Evolutionary conservation across 2,888 invertebrate species (phyloP), one percentile per base, ranked within the genome.

Genomic region (Megastigmus dorsalis): DNA sequence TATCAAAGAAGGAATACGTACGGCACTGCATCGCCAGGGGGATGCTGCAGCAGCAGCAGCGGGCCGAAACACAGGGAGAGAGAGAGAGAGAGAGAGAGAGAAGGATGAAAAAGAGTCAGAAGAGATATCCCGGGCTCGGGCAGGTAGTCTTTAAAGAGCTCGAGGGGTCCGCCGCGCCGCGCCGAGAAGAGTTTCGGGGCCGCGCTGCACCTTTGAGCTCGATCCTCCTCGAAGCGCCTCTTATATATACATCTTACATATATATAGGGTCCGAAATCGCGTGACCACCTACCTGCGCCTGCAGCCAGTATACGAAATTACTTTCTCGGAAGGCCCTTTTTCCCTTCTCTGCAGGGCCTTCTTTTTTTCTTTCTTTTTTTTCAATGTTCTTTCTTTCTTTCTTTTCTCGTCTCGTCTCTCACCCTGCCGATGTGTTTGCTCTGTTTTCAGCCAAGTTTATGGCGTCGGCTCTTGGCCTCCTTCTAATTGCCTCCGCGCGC

Each of bases 251-350:
- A 43, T 43, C n/a, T n/a, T n/a, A n/a, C n/a, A n/a, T n/a, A n/a
- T n/a, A n/a, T n/a, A n/a, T n/a, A n/a, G n/a, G n/a, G n/a, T 74
- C 67, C 77, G 76, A 77, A 82, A 83, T 83, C 83, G 82, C 83
- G 83, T 83, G 83, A 84, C 81, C 81, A 81, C 80, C 82, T 81
- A 83, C 83, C 82, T 81, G 82, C 83, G 80, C 82, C 80, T 81
- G n/a, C n/a, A n/a, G n/a, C n/a, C n/a, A n/a, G n/a, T n/a, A n/a
- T n/a, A n/a, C 76, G 55, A 82, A 84, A 84, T 84, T 83, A 83
- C 83, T 79, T 83, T 84, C 84, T 77, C 80, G 82, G 83, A 84
- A 83, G 81, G 79, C 70, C 26, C 26, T 59, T 26, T 41, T 13
- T 28, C 45, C 36, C 28, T 26, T 15, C 28, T n/a, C 18, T 26